These are phyloP conservation scores for Poeciliopsis presidionis DNA, from an alignment of 2,797 vertebrate species.

Conservation along the genomic window DNA sequence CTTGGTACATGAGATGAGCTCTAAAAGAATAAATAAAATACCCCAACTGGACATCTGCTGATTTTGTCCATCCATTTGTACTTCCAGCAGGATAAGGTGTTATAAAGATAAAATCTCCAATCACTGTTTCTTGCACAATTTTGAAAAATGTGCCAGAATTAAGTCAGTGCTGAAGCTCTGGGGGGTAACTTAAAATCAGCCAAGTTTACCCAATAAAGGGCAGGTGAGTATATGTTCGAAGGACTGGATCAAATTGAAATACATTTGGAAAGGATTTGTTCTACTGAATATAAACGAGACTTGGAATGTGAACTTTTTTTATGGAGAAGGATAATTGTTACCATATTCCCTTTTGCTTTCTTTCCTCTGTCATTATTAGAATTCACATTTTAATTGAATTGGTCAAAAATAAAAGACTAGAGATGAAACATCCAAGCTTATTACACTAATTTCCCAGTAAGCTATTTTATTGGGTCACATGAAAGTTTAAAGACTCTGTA, in stretches of 20 bases:
- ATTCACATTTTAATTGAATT: neutral
- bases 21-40: neutral
- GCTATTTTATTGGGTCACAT: neutral
- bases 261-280: neutral
- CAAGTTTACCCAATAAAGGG: neutral
- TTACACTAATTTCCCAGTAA: neutral
- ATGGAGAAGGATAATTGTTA: neutral
- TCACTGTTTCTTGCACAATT: neutral
- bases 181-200: neutral
- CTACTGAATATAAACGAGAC: neutral
- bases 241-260: neutral
- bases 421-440: neutral
- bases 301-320: neutral
- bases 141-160: neutral
- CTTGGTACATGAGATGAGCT: neutral
- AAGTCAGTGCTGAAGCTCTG: neutral
- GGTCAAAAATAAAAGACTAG: neutral
- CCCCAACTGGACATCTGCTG: neutral
- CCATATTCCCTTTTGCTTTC: neutral
- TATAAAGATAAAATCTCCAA: neutral
- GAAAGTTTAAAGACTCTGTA: slow-evolving; percentile 2
- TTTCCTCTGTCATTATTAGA: neutral
- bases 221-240: neutral
- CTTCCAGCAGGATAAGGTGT: neutral
- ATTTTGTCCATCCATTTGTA: neutral